Base-by-base conservation (phyloP, 2,113 vertebrate genomes). In the Montifringilla adamsi region DNA sequence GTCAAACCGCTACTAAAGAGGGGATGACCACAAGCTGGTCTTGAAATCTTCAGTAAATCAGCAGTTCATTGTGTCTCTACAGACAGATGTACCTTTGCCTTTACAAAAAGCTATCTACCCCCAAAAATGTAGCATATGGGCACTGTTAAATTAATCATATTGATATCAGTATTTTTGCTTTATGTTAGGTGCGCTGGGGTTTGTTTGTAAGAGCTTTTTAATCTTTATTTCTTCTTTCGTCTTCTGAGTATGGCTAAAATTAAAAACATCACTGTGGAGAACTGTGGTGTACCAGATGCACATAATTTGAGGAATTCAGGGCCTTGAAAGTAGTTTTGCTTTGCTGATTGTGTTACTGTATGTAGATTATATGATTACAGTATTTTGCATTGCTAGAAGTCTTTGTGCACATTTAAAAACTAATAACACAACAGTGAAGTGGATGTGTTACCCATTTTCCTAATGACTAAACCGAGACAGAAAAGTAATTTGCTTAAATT, bases 401-500 rank as follows among this genome's bases (percentile, higher is more conserved):
- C 66, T 95, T 92, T 37, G 84, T 74, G 95, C 94, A 81, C 90
- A 60, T 93, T 92, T 88, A 43, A 94, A 89, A 88, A 91, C 93
- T 90, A 93, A 90, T 90, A 94, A 88, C 67, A 88, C 79, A 92
- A 91, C 91, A 90, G 90, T 81, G 76, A 96, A 72, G 72, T 90
- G 84, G 88, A 93, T 93, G 85, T 94, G 73, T 69, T 94, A 92
- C 86, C 85, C 72, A 66, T 96, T 96, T 96, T 96, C 73, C 90
- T 95, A 95, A 94, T 95, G 92, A 96, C 90, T 95, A 96, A 96
- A 93, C 88, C 7, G 73, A 97, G 95, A 95, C 94, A 95, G 93
- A 95, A 89, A 84, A 95, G 92, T 95, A 96, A 94, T 94, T 96
- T 97, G 94, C 86, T 88, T 95, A 96, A 97, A 96, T 96, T 94